Evolutionary conservation across 2,113 vertebrate species (phyloP).

Genomic region (Chascanopsetta lugubris): DNA sequence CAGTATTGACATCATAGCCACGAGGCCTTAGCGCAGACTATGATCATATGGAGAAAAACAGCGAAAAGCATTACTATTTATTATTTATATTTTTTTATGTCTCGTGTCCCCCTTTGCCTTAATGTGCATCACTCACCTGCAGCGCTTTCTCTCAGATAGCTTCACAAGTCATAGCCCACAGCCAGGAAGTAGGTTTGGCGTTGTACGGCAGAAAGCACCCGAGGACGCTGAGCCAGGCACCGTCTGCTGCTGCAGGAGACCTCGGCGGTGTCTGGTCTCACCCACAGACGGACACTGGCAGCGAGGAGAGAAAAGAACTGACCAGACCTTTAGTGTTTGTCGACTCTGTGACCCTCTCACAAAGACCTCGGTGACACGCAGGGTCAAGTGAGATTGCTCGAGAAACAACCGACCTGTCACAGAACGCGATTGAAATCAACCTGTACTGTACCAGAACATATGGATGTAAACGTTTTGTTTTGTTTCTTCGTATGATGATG

Average conservation of each 20-base stretch:
- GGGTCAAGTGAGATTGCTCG: slow-evolving; percentile 21
- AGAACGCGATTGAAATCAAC: slow-evolving; percentile 29
- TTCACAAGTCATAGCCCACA: slow-evolving; percentile 13
- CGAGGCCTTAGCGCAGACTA: slow-evolving; percentile 68
- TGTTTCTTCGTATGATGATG: slow-evolving; percentile 34
- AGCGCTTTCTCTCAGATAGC: slow-evolving; percentile 10
- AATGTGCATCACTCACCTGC: slow-evolving; percentile 33
- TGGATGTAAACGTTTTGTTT: slow-evolving; percentile 61
- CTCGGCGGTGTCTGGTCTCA: slow-evolving; percentile 45
- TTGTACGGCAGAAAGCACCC: slow-evolving; percentile 33
- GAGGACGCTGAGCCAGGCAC: slow-evolving; percentile 46
- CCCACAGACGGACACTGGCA: slow-evolving; percentile 14
- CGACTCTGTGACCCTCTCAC: neutral
- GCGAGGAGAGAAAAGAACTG: slow-evolving; percentile 1
- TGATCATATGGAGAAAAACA: slow-evolving; percentile 23
- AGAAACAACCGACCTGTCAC: slow-evolving; percentile 24
- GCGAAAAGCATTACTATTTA: slow-evolving; percentile 16
- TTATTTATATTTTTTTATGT: neutral
- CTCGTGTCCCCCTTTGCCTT: slow-evolving; percentile 60
- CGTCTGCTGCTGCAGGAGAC: slow-evolving; percentile 68
- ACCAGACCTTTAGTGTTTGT: slow-evolving; percentile 3
- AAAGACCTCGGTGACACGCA: neutral
- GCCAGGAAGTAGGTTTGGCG: slow-evolving; percentile 24
- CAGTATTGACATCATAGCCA: slow-evolving; percentile 35
- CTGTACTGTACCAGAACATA: slow-evolving; percentile 63